Percentiles rank a stretch among this genome's conserved stretches.
Conservation (phyloP, 2,888 invertebrate species). For the Noctua pronuba region DNA sequence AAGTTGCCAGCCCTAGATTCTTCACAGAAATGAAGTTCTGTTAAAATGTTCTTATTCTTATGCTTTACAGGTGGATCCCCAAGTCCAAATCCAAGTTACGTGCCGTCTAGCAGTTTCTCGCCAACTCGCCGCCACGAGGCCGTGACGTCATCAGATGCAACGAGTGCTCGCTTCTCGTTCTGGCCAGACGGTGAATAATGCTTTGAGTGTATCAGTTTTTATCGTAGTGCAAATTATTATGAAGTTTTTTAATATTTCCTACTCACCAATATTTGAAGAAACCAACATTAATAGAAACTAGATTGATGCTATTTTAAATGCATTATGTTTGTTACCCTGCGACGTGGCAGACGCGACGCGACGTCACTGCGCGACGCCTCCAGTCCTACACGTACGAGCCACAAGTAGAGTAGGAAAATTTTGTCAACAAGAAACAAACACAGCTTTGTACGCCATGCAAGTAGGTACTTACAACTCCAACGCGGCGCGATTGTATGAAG, state of each 20-base stretch:
- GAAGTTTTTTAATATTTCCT: not conserved
- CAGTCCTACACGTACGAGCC: not conserved
- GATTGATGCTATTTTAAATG: not conserved
- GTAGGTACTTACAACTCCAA: not conserved
- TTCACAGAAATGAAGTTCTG: not conserved
- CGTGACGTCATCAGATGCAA: slow-evolving; percentile 83
- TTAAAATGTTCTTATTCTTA: not conserved
- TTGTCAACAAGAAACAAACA: not conserved
- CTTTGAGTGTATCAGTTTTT: slow-evolving; percentile 22
- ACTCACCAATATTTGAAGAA: not conserved
- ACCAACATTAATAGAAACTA: not conserved
- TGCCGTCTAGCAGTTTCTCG: slow-evolving; percentile 81
- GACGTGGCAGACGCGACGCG: not conserved
- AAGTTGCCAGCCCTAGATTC: not conserved
- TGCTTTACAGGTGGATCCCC: slow-evolving; percentile 80
- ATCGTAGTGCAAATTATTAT: not conserved
- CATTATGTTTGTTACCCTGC: not conserved
- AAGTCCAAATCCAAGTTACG: slow-evolving; percentile 82
- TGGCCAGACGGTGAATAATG: slow-evolving; percentile 85
- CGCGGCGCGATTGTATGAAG: not conserved
- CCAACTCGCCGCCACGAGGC: slow-evolving; percentile 85
- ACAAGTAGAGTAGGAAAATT: not conserved
- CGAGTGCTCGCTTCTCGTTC: slow-evolving; percentile 82
- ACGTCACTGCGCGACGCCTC: not conserved
- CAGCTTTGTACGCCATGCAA: not conserved